Percentiles rank a stretch among this genome's conserved stretches.
Evolutionary conservation across 2,888 invertebrate species (phyloP).

Genomic region (Antheraea yamamai): DNA sequence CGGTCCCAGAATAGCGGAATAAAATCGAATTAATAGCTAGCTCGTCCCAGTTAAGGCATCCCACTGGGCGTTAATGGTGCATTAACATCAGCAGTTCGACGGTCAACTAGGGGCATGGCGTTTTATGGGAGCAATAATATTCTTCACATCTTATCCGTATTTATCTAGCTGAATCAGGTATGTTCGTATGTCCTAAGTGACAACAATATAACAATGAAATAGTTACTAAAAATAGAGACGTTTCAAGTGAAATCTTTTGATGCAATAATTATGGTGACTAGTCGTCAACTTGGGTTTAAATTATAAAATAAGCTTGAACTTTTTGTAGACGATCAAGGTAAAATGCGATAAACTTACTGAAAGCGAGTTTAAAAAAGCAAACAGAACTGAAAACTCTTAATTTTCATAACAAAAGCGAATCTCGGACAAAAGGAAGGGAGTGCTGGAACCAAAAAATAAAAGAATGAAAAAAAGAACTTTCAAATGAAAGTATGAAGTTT

Average conservation of each 20-base stretch:
- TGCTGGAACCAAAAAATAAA: neutral
- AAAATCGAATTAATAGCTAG: conserved; percentile 1
- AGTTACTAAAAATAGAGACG: too few species aligned
- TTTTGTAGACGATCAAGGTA: neutral
- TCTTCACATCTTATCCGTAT: neutral
- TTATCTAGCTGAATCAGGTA: neutral
- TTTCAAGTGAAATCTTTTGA: neutral
- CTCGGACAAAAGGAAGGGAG: neutral
- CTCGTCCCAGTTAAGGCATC: conserved; percentile 6
- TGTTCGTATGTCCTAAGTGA: neutral
- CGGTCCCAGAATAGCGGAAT: neutral
- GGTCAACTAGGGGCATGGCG: conserved; percentile 2
- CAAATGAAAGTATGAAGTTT: conserved; percentile 4
- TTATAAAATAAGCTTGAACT: neutral
- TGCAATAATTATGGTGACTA: neutral
- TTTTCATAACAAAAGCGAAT: conserved; percentile 9
- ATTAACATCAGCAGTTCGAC: conserved; percentile 14
- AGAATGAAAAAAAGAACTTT: neutral
- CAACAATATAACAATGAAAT: too few species aligned
- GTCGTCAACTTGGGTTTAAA: neutral
- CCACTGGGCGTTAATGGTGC: conserved; percentile 6
- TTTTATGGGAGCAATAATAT: conserved; percentile 10
- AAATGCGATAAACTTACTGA: neutral
- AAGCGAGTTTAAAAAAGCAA: neutral
- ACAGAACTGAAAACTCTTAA: neutral